Evolutionary conservation across 2,888 invertebrate genomes (phyloP), one percentile per base, ranked within the genome.

Genomic region (Patella ulyssiponensis): DNA sequence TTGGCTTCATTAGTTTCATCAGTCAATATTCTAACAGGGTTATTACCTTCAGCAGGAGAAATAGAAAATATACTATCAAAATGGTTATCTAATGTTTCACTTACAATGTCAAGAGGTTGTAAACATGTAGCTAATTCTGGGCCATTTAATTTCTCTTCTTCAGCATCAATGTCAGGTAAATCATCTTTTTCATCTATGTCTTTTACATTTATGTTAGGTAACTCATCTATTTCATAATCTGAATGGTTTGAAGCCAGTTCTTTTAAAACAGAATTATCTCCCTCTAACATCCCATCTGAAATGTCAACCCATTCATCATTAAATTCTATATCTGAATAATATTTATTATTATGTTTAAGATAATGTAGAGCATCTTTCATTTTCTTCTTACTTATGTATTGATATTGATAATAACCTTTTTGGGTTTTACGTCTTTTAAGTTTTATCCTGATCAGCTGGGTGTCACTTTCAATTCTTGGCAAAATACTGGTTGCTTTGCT

Each of bases 11-110:
- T 77, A 7, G 72, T 77, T n/a, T 70, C 23, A 69, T 74, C 74
- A 56, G 73, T 70, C 20, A 77, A 72, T 44, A 81, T 69, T n/a
- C 56, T 51, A 2, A 77, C 15, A 27, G 81, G 81, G 11, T 23
- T 76, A n/a, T 77, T 73, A 7, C 76, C 78, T 76, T 81, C 81
- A n/a, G 71, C 78, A 7, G 79, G 82, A 15, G 82, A 79, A 15
- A 82, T 23, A 76, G 54, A 73, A 69, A 76, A 77, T 14, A 78
- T 76, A 14, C 76, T 33, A 56, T 82, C 75, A 52, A 56, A 70
- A 77, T 75, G 53, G n/a, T 77, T 58, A 51, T 79, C 79, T 17
- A 77, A 15, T 27, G 74, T 53, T 44, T 79, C 77, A 51, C 79
- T 78, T 12, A 64, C 79, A 56, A 80, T 51, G 54, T 82, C 77